Conservation (phyloP, 2,113 vertebrate species). For the Willisornis vidua region DNA sequence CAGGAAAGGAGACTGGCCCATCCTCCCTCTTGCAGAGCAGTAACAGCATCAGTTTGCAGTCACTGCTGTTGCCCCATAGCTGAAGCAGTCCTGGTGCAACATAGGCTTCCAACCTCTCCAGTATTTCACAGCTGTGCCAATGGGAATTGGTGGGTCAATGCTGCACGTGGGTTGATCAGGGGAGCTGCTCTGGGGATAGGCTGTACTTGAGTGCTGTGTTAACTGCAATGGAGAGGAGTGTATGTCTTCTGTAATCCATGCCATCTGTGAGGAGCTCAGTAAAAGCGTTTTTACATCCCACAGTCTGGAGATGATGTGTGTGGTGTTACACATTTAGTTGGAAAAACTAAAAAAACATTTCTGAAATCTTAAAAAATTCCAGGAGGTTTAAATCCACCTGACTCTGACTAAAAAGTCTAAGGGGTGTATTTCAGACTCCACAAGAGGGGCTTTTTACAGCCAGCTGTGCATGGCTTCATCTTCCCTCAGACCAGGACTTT, state of each 20-base stretch:
- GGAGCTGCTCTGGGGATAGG: not conserved
- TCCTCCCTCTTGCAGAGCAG: not conserved
- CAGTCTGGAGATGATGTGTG: not conserved
- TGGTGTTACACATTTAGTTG: too few species aligned
- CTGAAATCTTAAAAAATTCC: not conserved
- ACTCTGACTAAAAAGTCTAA: not conserved
- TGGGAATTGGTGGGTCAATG: not conserved
- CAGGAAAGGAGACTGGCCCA: not conserved
- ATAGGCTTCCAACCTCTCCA: not conserved
- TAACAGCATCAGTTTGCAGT: not conserved
- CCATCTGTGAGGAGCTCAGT: not conserved
- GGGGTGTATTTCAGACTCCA: not conserved
- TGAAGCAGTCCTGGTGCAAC: not conserved
- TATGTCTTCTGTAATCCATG: not conserved
- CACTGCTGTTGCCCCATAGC: not conserved
- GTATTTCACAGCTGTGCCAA: rapidly evolving
- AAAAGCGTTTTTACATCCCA: not conserved
- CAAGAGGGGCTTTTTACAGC: not conserved
- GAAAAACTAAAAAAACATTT: not conserved
- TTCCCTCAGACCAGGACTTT: not conserved
- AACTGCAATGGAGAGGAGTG: rapidly evolving
- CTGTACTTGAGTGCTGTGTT: not conserved
- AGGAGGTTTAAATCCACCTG: not conserved
- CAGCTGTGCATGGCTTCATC: not conserved
- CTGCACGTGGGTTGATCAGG: not conserved